phyloP scores from a whole-genome alignment of 2,888 invertebrate genomes.

The Elysia crispata region DNA sequence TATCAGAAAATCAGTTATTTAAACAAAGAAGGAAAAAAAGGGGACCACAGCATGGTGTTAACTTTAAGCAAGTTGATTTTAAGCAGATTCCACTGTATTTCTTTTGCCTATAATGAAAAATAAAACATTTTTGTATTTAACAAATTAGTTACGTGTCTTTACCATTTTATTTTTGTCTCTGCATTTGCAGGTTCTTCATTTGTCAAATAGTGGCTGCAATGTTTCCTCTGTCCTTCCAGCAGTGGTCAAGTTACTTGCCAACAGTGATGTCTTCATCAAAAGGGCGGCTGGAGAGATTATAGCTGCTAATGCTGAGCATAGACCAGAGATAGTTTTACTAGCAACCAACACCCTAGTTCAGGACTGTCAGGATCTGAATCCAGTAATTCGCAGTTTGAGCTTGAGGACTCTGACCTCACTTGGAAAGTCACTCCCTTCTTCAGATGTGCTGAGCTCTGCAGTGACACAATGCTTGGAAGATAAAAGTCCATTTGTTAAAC shows the following conservation, averaged over 20 bases:
- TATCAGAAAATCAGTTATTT: too few species aligned
- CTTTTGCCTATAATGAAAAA: too few species aligned
- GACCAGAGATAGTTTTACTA: constrained; percentile 69
- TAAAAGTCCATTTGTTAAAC: constrained; percentile 72
- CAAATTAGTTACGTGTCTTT: too few species aligned
- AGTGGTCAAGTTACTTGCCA: constrained; percentile 70
- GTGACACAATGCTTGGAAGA: constrained; percentile 65
- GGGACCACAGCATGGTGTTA: too few species aligned
- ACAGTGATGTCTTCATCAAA: constrained; percentile 69
- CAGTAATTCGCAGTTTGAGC: constrained; percentile 63
- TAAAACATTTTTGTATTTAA: too few species aligned
- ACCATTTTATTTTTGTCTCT: too few species aligned
- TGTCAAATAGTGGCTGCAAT: constrained; percentile 51
- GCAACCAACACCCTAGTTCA: constrained; percentile 74
- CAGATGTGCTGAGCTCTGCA: constrained; percentile 59
- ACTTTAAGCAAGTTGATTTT: too few species aligned
- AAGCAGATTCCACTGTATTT: too few species aligned
- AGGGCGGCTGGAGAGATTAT: constrained; percentile 68
- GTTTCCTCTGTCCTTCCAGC: constrained; percentile 62
- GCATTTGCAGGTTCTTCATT: constrained; percentile 48
- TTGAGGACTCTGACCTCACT: constrained; percentile 51
- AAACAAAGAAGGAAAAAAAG: too few species aligned
- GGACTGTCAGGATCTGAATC: constrained; percentile 74
- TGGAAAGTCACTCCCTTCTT: constrained; percentile 48
- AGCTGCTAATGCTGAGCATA: constrained; percentile 53